Base-by-base conservation (phyloP, 2,888 invertebrate species). In the Dichetophora obliterata region DNA sequence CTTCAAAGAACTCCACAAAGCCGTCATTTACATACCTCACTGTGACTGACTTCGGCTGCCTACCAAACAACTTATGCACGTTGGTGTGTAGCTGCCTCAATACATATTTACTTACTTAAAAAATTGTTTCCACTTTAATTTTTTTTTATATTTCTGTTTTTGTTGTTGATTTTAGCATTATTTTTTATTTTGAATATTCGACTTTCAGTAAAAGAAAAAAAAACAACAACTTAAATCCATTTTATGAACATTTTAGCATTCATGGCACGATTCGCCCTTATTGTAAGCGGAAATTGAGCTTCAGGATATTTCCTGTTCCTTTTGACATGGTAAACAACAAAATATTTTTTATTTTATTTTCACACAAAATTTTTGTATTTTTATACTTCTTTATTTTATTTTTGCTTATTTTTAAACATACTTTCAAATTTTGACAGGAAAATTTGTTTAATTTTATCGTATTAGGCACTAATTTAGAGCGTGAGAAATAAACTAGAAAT, bases 261-360 rank as follows among this genome's bases (percentile, higher is more conserved):
- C 71, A 71, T 52, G 71, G 54, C 71, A 71, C 71, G 71, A 71
- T 71, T 71, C 59, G 57, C 59, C 37, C 71, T 57, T 71, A 71
- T 71, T 57, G 71, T 71, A 71, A 57, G 71, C 54, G 71, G 71
- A 57, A 71, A 71, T 71, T 57, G 71, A 71, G 71, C 71, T 71
- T 71, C 71, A 37, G 71, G 71, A 37, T 71, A 54, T 37, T 71
- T 71, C 59, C 71, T 27, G 19, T 71, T 71, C 59, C 59, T 37
- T 71, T 71, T 68, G 68, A 68, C 68, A 68, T 68, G 52, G 68
- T 68, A 68, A 68, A 50, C 24, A 68, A 37, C 34, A 48, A 14
- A 68, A 48, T 14, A 68, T 14, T 22, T 22, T 27, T 27, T 27
- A 59, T 59, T 27, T 43, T 43, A 43, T 43, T 43, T 37, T 43